These are phyloP conservation scores for Hirtodrosophila duncani DNA, from an alignment of 2,888 invertebrate species.

Conservation along the genomic window DNA sequence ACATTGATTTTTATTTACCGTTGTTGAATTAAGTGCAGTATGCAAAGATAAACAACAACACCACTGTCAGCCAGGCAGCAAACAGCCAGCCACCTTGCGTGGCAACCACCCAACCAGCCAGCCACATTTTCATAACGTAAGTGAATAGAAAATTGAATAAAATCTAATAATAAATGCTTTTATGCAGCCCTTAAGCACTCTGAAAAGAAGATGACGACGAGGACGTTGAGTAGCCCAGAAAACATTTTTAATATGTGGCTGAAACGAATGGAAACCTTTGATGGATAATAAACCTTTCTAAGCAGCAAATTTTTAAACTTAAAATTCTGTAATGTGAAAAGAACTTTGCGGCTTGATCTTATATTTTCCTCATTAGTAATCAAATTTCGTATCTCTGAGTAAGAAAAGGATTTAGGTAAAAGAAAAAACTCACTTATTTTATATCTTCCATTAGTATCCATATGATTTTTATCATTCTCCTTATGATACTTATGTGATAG, in stretches of 20 bases:
- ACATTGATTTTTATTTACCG: slow-evolving; percentile 68
- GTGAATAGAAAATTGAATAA: slow-evolving; percentile 72
- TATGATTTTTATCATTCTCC: too few species aligned
- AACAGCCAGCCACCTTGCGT: background rate
- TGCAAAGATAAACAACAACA: slow-evolving; percentile 5
- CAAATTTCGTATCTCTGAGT: too few species aligned
- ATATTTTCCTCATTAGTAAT: too few species aligned
- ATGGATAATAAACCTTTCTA: too few species aligned
- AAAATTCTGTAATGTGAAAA: too few species aligned
- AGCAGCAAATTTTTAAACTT: too few species aligned
- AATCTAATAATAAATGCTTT: slow-evolving; percentile 72
- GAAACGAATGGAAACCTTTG: too few species aligned
- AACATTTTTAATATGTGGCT: background rate
- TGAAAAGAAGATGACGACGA: slow-evolving; percentile 63
- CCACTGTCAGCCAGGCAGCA: background rate
- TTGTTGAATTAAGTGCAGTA: slow-evolving; percentile 55
- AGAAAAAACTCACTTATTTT: too few species aligned
- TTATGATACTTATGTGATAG: too few species aligned
- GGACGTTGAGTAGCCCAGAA: slow-evolving; percentile 1
- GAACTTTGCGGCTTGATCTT: too few species aligned
- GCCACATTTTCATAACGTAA: slow-evolving; percentile 71
- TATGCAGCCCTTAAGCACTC: slow-evolving; percentile 72
- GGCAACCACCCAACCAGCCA: slow-evolving; percentile 16
- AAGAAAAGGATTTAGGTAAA: too few species aligned
- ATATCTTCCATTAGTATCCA: too few species aligned